Base-by-base conservation (phyloP, 2,113 vertebrate species). In the Morone chrysops region DNA sequence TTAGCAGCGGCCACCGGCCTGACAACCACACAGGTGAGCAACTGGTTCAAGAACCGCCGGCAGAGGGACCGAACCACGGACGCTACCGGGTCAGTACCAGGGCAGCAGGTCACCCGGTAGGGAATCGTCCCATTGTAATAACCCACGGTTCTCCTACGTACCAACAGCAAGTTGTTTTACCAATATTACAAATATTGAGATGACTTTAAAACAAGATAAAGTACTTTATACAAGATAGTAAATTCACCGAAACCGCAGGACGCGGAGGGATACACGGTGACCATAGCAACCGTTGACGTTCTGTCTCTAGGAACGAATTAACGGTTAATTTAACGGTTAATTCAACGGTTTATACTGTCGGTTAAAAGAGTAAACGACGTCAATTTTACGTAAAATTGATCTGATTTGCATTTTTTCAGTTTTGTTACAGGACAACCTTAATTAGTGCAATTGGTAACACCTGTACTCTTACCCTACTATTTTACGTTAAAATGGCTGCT, bases 21-120 rank as follows among this genome's bases (percentile, higher is more conserved):
- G 77, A 96, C 96, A 20, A 90, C 96, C 92, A 96, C 95, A 6
- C 96, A 97, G 91, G 96, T 97, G 80, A 96, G 96, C 95, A 97
- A 97, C 93, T 97, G 96, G 96, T 97, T 97, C 94, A 97, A 97
- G 94, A 97, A 97, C 90, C 95, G 96, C 65, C 87, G 96, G 22
- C 96, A 97, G 92, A 94, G 96, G 62, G 96, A 97, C 66, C 92
- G 96, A 31, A 93, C 92, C 18, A 90, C 94, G n/a, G 90, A 91
- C 6, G 86, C 65, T 2, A 81, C 73, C 60, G 89, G 90, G 84
- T 81, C 47, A 81, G 86, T 74, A 18, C 56, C 2, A 2, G 17
- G 14, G 48, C 65, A 40, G 69, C 45, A 31, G 11, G 10, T 56
- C n/a, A 2, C 56, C 38, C 6, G 2, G 4, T 1, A 12, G 51